phyloP scores from a whole-genome alignment of 1,140 invertebrate species.

The Grapholita molesta region DNA sequence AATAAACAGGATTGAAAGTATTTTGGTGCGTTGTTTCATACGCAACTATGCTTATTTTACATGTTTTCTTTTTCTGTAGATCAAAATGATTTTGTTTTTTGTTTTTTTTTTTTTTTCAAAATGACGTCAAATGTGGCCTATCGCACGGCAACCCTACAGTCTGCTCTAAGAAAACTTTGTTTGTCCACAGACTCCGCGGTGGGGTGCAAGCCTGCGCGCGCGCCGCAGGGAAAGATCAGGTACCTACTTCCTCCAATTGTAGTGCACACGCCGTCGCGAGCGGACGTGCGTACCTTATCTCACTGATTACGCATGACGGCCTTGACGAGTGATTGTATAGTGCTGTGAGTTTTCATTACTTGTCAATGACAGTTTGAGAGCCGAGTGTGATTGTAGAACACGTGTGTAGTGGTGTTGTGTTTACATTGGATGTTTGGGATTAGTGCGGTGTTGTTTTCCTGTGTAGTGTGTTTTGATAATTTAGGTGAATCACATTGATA shows the following conservation, averaged over 20 bases:
- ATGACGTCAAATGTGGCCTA: too few relatives aligned
- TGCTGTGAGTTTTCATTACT: slow-evolving; percentile 18
- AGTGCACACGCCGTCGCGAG: slow-evolving; percentile 27
- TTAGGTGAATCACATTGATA: not conserved
- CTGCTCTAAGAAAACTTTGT: not conserved
- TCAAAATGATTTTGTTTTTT: too few relatives aligned
- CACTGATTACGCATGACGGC: not conserved
- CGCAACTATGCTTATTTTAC: too few relatives aligned
- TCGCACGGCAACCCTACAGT: too few relatives aligned
- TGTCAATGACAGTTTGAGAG: slow-evolving; percentile 24
- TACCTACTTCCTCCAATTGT: slow-evolving; percentile 56
- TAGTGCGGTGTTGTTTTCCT: not conserved
- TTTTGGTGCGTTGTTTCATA: too few relatives aligned
- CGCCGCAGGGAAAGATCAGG: slow-evolving; percentile 68
- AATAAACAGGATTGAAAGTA: too few relatives aligned
- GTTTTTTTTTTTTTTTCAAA: too few relatives aligned
- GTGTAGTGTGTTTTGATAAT: not conserved
- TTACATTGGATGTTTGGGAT: not conserved
- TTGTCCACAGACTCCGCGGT: slow-evolving; percentile 49
- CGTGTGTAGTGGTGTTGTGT: not conserved
- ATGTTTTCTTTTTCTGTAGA: too few relatives aligned
- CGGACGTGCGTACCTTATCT: slow-evolving; percentile 40
- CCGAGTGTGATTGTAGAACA: slow-evolving; percentile 7
- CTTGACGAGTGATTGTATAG: slow-evolving; percentile 31
- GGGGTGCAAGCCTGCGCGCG: slow-evolving; percentile 52